Base-by-base conservation (phyloP, 2,113 vertebrate genomes). In the Cepphus grylle region DNA sequence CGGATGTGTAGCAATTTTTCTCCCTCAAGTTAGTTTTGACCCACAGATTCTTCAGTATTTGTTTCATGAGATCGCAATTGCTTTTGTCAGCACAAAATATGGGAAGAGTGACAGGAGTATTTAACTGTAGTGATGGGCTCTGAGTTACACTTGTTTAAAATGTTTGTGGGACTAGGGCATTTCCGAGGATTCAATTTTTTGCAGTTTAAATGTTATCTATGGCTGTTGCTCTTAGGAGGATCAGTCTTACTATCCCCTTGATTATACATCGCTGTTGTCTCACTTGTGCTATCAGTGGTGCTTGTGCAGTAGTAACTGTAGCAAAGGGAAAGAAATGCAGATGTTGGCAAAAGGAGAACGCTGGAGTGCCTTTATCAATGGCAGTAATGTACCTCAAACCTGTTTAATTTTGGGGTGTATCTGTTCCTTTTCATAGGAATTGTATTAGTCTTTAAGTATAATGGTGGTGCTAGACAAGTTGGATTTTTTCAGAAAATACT, bases 41-140 rank as follows among this genome's bases (percentile, higher is more conserved):
- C 5, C 12, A 20, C 59, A 71, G 91, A 59, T 55, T 86, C 25
- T 91, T 63, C 14, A 16, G 12, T 74, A 18, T 42, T 84, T 63
- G 16, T 78, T 45, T 65, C 9, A 17, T 56, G 30, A 69, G 14
- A 38, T 84, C 4, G 1, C 22, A 65, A 1, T 65, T 73, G 26
- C 9, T 81, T 91, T 89, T 91, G 40, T 73, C 49, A 73, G 36
- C 42, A 18, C 47, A 61, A 72, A 77, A 34, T 61, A 40, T 0
- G 0, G 70, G 42, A 58, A 74, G 47, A 71, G 22, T 20, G 25
- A 1, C 1, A 2, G 22, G 29, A 50, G 25, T 58, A 2, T n/a
- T 84, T 12, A 67, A 4, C 23, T 66, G 36, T 52, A 77, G 55
- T 25, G 49, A 25, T 81, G 56, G 38, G 42, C 25, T 70, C 19